Conservation (phyloP, 2,113 vertebrate species). For the Melospiza melodia region DNA sequence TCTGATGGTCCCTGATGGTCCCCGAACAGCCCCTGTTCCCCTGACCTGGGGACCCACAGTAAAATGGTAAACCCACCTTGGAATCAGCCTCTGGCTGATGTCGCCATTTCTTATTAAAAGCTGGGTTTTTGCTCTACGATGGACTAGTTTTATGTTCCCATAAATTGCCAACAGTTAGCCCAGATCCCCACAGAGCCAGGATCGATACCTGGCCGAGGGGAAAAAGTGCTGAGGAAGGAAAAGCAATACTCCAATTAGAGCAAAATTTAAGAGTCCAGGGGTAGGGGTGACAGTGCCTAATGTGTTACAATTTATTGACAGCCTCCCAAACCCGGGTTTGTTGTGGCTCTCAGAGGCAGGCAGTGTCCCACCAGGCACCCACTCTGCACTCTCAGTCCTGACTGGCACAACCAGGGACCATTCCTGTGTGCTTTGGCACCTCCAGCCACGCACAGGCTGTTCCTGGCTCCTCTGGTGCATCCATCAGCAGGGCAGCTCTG, state of each 20-base stretch:
- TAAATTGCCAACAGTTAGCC: conserved; percentile 72
- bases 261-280: conserved; percentile 51
- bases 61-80: background rate
- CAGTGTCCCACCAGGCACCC: background rate
- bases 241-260: conserved; percentile 60
- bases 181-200: conserved; percentile 51
- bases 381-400: background rate
- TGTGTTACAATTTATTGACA: conserved; percentile 51
- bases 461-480: background rate
- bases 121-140: background rate
- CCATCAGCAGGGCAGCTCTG: accelerated
- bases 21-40: background rate
- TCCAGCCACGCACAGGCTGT: background rate
- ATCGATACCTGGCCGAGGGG: conserved; percentile 63
- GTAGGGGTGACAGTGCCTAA: conserved; percentile 51
- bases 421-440: background rate
- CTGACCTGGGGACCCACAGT: background rate
- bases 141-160: conserved; percentile 42
- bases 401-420: background rate
- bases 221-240: conserved; percentile 65
- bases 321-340: conserved; percentile 1
- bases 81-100: background rate
- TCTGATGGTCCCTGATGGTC: background rate
- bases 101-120: conserved; percentile 13
- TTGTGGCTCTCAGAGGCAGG: conserved; percentile 3